Evolutionary conservation across 2,888 invertebrate species (phyloP), one percentile per base, ranked within the genome.

Genomic region (Scaptomyza cyrtandrae): DNA sequence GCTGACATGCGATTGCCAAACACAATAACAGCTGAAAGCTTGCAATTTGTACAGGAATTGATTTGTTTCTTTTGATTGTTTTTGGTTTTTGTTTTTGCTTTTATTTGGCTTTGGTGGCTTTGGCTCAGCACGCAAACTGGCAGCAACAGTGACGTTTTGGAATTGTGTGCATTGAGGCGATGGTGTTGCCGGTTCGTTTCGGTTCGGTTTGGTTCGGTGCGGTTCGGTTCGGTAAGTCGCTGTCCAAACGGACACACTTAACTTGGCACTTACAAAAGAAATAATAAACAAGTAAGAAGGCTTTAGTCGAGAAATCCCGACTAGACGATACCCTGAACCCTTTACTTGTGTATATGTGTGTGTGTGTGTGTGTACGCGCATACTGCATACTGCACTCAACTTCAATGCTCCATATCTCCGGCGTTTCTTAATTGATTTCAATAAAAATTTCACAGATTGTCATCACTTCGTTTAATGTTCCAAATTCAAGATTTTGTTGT

Each of bases 21-120:
- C 45, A 29, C 57, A 46, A 48, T 39, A 43, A 54, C 43, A 58
- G 52, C 58, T 31, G 44, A 68, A 50, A 58, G 79, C 49, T 75
- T 80, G 86, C 88, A 79, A 82, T 75, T 88, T 86, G 88, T 80
- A 59, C 63, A 78, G 77, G 70, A 88, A 86, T 73, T 88, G 88
- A 80, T 88, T 88, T 74, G 81, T 61, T 72, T 71, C 13, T 27
- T 13, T 35, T 14, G 13, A 29, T 54, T 29, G 16, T 9, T 53
- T 13, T 13, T 14, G 10, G 16, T 9, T 53, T 13, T 13, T 14
- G 10, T 2, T 19, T n/a, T 2, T 41, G 6, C 19, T 13, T 63
- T 33, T 13, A 16, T 63, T 57, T 80, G 61, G 69, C 19, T 19
- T 19, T 19, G 19, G 19, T 69, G 71, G n/a, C n/a, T n/a, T n/a